Evolutionary conservation across 2,888 invertebrate genomes (phyloP).

Genomic region (Troilus luridus): DNA sequence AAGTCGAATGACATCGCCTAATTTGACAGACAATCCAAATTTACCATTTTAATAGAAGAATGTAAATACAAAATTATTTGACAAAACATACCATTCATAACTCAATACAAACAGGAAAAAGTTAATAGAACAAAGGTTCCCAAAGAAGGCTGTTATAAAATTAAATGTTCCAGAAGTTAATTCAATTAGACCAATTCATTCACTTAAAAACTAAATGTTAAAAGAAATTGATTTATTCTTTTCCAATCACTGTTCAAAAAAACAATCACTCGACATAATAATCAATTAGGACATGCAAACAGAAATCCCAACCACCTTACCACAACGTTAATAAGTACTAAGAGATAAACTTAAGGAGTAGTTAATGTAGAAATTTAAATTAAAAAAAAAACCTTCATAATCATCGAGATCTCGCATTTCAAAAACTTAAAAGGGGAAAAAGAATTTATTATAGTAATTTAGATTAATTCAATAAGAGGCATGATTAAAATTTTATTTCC

Average conservation of each 20-base stretch:
- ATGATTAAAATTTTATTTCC: background rate
- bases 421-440: background rate
- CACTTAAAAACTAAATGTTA: background rate
- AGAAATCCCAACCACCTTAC: conserved; percentile 25
- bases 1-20: background rate
- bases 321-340: background rate
- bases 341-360: background rate
- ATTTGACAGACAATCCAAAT: background rate
- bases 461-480: background rate
- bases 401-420: background rate
- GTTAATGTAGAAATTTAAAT: background rate
- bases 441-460: conserved; percentile 1
- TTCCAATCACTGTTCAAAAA: background rate
- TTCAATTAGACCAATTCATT: background rate
- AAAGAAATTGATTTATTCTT: background rate
- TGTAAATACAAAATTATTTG: conserved; percentile 15
- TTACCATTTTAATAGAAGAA: background rate
- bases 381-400: background rate
- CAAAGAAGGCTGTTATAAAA: background rate
- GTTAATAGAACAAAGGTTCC: conserved; percentile 30
- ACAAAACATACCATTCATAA: background rate
- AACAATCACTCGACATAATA: background rate
- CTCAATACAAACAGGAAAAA: background rate
- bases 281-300: conserved; percentile 41
- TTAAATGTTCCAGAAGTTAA: background rate